Conservation (phyloP, 92 coral and sea anemone species). For the Muricea muricata region DNA sequence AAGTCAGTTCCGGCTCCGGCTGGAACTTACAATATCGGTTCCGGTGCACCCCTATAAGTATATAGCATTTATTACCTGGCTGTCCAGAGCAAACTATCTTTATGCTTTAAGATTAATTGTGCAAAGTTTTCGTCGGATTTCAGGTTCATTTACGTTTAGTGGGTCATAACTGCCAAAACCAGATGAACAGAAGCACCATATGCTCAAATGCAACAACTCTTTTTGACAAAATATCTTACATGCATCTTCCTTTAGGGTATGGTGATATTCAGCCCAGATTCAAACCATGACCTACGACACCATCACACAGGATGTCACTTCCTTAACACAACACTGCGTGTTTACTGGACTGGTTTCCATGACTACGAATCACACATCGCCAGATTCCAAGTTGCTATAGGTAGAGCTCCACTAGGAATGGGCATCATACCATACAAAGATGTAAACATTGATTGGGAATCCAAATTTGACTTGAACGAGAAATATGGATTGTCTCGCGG, state of each 20-base stretch:
- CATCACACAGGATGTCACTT: constrained; percentile 86
- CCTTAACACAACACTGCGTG: constrained; percentile 81
- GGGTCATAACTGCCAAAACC: too few relatives aligned
- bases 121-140: too few relatives aligned
- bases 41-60: too few relatives aligned
- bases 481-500: constrained; percentile 67
- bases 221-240: not conserved
- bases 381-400: constrained; percentile 78
- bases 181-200: too few relatives aligned
- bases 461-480: constrained; percentile 40
- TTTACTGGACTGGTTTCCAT: constrained; percentile 81
- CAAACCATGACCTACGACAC: constrained; percentile 83
- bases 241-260: constrained; percentile 62
- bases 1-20: too few relatives aligned
- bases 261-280: constrained; percentile 87
- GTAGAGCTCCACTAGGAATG: constrained; percentile 47
- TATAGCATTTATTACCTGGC: too few relatives aligned
- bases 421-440: constrained; percentile 65
- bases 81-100: too few relatives aligned
- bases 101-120: too few relatives aligned
- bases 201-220: too few relatives aligned
- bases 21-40: too few relatives aligned
- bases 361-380: constrained; percentile 80
- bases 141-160: too few relatives aligned
- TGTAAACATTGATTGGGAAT: constrained; percentile 66